A percentile compares a stretch with the other conserved stretches of the same genome.
phyloP scores from a whole-genome alignment of 2,113 vertebrate genomes.

The Pseudorectes ferrugineus region DNA sequence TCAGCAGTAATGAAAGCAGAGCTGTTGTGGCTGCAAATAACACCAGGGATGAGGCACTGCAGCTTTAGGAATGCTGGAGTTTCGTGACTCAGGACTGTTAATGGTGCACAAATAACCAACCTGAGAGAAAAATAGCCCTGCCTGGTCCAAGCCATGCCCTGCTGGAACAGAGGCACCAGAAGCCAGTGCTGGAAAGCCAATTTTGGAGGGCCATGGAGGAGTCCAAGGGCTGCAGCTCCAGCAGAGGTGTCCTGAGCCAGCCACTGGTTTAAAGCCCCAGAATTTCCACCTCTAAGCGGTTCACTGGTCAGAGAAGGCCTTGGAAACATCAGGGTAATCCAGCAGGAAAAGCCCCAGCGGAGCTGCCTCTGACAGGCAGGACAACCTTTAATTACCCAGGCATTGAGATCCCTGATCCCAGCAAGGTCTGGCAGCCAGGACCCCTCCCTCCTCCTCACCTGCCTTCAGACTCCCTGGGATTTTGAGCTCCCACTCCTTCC shows the following conservation, averaged over 20 bases:
- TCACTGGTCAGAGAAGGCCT: background rate
- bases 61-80: background rate
- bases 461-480: background rate
- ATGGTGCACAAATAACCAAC: background rate
- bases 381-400: background rate
- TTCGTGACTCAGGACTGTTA: background rate
- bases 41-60: background rate
- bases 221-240: background rate
- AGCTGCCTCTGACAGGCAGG: background rate
- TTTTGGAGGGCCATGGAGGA: background rate
- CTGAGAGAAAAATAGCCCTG: background rate
- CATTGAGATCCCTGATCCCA: background rate
- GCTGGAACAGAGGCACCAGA: background rate
- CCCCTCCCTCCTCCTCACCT: background rate
- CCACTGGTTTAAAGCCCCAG: rapidly evolving
- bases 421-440: background rate
- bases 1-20: background rate
- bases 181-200: background rate
- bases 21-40: background rate
- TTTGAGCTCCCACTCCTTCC: background rate
- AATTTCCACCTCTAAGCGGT: background rate
- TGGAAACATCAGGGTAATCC: background rate
- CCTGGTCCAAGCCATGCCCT: rapidly evolving
- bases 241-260: background rate
- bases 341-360: background rate